Evolutionary conservation across 2,888 invertebrate genomes (phyloP).

Genomic region (Rhamnusium bicolor): DNA sequence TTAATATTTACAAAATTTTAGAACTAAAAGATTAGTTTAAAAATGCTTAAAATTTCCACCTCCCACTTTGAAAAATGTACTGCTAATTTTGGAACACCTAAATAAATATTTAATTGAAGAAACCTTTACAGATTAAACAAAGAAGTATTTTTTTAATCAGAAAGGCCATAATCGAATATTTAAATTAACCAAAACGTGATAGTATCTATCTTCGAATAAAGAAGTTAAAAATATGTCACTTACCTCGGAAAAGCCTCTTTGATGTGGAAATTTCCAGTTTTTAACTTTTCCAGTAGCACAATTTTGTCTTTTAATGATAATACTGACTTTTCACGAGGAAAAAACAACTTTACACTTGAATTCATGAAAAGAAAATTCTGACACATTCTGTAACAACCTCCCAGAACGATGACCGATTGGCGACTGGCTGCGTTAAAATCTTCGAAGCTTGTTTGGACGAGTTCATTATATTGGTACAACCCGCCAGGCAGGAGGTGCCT

Average conservation of each 20-base stretch:
- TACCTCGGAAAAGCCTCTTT: conserved; percentile 68
- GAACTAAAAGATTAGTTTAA: conserved; percentile 37
- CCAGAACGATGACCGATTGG: conserved; percentile 70
- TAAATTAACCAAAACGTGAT: conserved; percentile 2
- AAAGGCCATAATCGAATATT: conserved; percentile 37
- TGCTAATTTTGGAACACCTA: conserved; percentile 67
- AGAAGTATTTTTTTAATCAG: conserved; percentile 41
- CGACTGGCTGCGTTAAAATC: conserved; percentile 70
- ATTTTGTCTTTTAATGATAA: conserved; percentile 59
- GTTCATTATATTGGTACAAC: conserved; percentile 62
- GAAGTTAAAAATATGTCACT: conserved; percentile 69
- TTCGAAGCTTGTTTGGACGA: conserved; percentile 72
- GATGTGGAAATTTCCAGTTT: conserved; percentile 59
- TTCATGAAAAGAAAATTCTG: conserved; percentile 70
- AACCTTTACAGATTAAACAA: conserved; percentile 40
- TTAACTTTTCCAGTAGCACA: conserved; percentile 61
- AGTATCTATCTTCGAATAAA: conserved; percentile 34
- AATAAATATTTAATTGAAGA: conserved; percentile 44
- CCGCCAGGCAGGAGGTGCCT: conserved; percentile 43
- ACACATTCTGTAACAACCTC: conserved; percentile 71
- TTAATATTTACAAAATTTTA: conserved; percentile 46
- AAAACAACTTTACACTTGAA: conserved; percentile 66
- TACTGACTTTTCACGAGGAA: conserved; percentile 64
- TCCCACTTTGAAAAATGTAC: conserved; percentile 64
- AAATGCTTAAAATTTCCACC: conserved; percentile 58